These are phyloP conservation scores for Leucophenga montana DNA, from an alignment of 2,888 invertebrate species.

Conservation along the genomic window DNA sequence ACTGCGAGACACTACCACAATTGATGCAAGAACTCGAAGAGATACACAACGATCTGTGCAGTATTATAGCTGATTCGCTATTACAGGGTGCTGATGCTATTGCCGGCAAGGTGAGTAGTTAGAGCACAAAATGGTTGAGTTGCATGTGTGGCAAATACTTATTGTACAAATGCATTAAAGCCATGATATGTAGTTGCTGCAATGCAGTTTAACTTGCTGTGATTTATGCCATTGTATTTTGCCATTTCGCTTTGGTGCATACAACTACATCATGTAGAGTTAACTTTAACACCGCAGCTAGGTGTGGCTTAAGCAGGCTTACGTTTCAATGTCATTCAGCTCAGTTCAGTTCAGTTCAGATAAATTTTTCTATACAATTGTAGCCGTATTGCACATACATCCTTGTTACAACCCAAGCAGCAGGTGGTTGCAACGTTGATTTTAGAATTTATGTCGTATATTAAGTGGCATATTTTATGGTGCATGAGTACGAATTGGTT, in stretches of 20 bases:
- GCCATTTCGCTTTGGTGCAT: not conserved
- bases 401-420: no score
- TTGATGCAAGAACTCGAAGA: slow-evolving; percentile 93
- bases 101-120: slow-evolving; percentile 82
- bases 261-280: not conserved
- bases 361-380: no score
- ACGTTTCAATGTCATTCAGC: not conserved
- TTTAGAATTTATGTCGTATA: no score
- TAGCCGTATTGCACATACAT: no score
- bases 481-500: no score
- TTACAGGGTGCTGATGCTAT: slow-evolving; percentile 90
- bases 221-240: slow-evolving; percentile 18
- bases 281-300: no score
- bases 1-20: slow-evolving; percentile 88
- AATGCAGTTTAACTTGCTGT: slow-evolving; percentile 12
- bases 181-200: not conserved
- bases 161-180: no score
- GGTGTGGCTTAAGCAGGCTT: not conserved
- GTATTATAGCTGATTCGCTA: slow-evolving; percentile 89
- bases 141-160: no score
- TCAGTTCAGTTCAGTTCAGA: no score
- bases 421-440: no score
- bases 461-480: no score
- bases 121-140: no score
- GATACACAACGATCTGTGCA: slow-evolving; percentile 90